These are phyloP conservation scores for Cataglyphis altisquamis DNA, from an alignment of 2,888 invertebrate species.

Conservation along the genomic window DNA sequence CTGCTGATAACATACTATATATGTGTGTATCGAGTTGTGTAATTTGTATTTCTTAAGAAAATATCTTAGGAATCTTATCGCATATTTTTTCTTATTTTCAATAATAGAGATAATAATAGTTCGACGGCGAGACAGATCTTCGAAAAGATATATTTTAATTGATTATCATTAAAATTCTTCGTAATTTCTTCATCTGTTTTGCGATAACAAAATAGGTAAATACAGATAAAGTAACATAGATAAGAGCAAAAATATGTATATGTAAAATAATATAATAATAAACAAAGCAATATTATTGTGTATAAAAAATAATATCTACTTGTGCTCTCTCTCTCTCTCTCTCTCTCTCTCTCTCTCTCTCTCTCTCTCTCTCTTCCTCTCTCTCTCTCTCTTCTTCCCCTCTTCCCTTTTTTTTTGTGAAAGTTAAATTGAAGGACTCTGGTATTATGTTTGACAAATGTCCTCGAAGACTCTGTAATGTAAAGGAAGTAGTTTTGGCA, in stretches of 20 bases:
- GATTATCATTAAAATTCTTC: neutral
- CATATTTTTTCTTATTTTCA: neutral
- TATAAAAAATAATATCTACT: neutral
- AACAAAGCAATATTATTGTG: neutral
- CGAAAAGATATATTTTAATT: neutral
- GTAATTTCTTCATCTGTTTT: neutral
- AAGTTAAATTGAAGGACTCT: too few relatives aligned
- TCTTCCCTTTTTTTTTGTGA: too few relatives aligned
- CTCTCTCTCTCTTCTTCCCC: too few relatives aligned
- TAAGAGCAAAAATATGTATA: neutral
- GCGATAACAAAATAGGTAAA: neutral
- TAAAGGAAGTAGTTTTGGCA: constrained; percentile 16
- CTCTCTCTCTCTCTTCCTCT: too few relatives aligned
- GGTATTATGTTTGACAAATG: constrained; percentile 15
- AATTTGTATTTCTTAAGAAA: neutral
- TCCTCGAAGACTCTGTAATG: neutral
- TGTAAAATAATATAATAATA: neutral
- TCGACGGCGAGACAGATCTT: neutral
- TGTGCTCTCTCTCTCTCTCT: too few relatives aligned
- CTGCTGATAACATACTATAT: too few relatives aligned
- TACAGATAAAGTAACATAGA: constrained; percentile 6
- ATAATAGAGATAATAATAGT: neutral
- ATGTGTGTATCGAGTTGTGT: too few relatives aligned
- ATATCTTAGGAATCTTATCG: neutral
- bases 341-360: too few relatives aligned